phyloP scores from a whole-genome alignment of 1,140 invertebrate species.

The Acromyrmex heyeri region DNA sequence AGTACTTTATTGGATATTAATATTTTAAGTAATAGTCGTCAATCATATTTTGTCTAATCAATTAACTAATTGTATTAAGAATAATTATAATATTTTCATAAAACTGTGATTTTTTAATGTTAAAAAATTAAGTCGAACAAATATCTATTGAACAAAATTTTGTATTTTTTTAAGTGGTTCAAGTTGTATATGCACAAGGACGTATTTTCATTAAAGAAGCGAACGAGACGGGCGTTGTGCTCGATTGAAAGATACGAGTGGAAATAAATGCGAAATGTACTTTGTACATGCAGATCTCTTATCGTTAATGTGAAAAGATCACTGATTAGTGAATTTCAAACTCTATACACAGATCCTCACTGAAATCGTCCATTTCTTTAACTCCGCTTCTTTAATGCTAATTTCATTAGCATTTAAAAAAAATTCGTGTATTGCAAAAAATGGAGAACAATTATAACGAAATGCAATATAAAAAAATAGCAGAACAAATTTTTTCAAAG shows the following conservation, averaged over 20 bases:
- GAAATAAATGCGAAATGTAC: constrained; percentile 69
- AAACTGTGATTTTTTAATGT: not conserved
- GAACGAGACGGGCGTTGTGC: constrained; percentile 18
- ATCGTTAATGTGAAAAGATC: constrained; percentile 49
- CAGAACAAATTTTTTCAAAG: not conserved
- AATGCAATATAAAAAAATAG: not conserved
- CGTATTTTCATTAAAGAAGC: constrained; percentile 58
- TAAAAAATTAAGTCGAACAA: not conserved
- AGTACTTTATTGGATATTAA: not conserved
- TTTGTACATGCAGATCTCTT: constrained; percentile 61
- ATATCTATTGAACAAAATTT: not conserved
- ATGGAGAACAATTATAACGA: not conserved
- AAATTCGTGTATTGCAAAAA: not conserved
- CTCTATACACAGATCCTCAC: not conserved
- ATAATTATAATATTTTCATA: not conserved
- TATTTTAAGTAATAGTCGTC: not conserved
- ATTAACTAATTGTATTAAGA: not conserved
- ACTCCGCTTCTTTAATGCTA: no score
- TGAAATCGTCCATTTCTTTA: not conserved
- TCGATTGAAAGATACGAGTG: constrained; percentile 71
- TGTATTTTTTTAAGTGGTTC: constrained; percentile 48
- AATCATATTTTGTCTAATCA: not conserved
- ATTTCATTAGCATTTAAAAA: not conserved
- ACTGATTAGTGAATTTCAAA: constrained; percentile 8
- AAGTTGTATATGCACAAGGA: constrained; percentile 21